Evolutionary conservation across 2,113 vertebrate species (phyloP), one percentile per base, ranked within the genome.

Genomic region (Menura novaehollandiae): DNA sequence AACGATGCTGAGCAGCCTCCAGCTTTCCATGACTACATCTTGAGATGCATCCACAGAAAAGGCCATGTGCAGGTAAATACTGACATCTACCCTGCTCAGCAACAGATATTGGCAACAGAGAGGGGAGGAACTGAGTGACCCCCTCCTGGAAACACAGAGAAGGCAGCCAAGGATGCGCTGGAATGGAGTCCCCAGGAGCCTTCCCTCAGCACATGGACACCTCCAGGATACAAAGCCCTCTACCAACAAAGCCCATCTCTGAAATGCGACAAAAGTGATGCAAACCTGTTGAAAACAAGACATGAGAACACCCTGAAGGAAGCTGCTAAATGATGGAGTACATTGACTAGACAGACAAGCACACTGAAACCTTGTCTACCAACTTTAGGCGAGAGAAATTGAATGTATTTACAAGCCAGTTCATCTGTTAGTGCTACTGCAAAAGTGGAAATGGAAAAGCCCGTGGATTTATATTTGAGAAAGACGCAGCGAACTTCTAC

Each of bases 341-440:
- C 3, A 6, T 5, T 41, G 55, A 24, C 59, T n/a, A 62, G 24
- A 15, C 0, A 39, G 18, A 10, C 10, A 64, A 89, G 41, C 32
- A 67, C 15, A 3, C 24, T 46, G 12, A 56, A 93, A 68, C 37
- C 73, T 11, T 15, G n/a, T 32, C 49, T 73, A 37, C 44, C 47
- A 66, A 39, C 33, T 43, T 62, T 3, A 71, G 28, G 43, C 73
- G 85, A 67, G 27, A 21, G 28, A 92, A 85, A 73, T 3, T 2
- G 1, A 83, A 43, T 0, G 0, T 32, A 41, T 27, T 44, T 43
- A 33, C 15, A 47, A 59, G 35, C 28, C 44, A 37, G 41, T 33
- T 72, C 22, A 44, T 27, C n/a, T 72, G 63, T n/a, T 30, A 62
- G 6, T 60, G 23, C 21, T 53, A 47, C 46, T 74, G 52, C 68